Conservation (phyloP, 2,888 invertebrate genomes). For the Chaitophorus viminalis region DNA sequence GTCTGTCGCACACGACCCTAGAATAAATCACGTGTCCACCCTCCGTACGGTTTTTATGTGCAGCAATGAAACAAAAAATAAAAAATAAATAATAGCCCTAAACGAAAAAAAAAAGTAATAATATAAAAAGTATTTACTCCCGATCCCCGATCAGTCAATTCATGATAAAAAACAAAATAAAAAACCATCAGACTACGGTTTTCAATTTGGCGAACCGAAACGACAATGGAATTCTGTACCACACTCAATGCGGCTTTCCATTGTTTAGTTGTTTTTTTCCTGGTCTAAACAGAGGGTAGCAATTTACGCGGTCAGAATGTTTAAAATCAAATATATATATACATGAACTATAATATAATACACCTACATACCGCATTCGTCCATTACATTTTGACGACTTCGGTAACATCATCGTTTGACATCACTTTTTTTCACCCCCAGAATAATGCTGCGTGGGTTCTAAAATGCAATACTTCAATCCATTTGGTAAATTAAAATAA, state of each 20-base stretch:
- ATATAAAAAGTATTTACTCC: constrained; percentile 60
- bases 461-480: background rate
- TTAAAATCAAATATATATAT: background rate
- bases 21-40: constrained; percentile 60
- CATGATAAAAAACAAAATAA: constrained; percentile 2
- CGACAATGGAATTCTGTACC: constrained; percentile 47
- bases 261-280: constrained; percentile 41
- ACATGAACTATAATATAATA: background rate
- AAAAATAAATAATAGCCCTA: constrained; percentile 25
- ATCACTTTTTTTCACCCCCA: background rate
- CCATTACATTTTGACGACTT: constrained; percentile 4
- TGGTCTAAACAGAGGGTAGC: constrained; percentile 32
- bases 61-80: constrained; percentile 47
- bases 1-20: constrained; percentile 57
- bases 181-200: constrained; percentile 39
- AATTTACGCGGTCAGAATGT: constrained; percentile 54
- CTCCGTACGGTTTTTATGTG: constrained; percentile 34
- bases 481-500: background rate
- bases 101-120: constrained; percentile 36
- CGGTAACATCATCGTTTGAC: background rate
- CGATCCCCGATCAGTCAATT: constrained; percentile 40
- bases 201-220: constrained; percentile 55
- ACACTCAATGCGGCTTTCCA: constrained; percentile 40
- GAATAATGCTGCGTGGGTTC: background rate
- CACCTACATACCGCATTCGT: background rate